phyloP scores from a whole-genome alignment of 2,888 invertebrate species.

The Griposia aprilina region DNA sequence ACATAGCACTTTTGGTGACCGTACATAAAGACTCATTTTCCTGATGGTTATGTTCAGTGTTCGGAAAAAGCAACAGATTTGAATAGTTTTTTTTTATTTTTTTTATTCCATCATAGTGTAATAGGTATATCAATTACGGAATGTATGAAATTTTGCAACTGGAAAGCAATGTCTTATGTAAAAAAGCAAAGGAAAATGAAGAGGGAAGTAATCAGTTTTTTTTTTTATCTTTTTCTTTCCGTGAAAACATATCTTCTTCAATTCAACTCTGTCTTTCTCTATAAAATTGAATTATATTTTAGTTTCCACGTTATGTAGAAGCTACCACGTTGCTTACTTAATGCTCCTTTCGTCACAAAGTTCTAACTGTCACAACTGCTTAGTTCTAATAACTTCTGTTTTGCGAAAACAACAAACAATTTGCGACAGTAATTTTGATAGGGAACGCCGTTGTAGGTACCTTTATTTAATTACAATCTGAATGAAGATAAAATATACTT shows the following conservation, averaged over 20 bases:
- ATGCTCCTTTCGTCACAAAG: not conserved
- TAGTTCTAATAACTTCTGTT: not conserved
- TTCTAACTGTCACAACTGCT: not conserved
- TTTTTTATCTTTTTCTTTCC: not conserved
- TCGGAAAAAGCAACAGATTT: not conserved
- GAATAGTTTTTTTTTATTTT: not conserved
- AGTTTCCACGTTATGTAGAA: not conserved
- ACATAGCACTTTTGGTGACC: too few relatives aligned
- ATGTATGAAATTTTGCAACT: not conserved
- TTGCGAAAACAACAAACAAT: not conserved
- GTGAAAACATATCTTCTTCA: not conserved
- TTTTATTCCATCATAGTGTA: not conserved
- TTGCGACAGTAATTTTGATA: not conserved
- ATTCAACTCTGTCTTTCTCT: not conserved
- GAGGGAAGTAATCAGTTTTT: not conserved
- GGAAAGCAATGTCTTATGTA: not conserved
- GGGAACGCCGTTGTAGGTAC: not conserved
- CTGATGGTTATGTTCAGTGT: not conserved
- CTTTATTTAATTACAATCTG: not conserved
- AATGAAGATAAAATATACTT: not conserved
- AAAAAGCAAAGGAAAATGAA: not conserved
- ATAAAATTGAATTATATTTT: slow-evolving; percentile 1
- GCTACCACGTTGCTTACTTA: not conserved
- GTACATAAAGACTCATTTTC: not conserved
- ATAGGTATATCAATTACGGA: not conserved